These are phyloP conservation scores for Caenorhabditis doughertyi DNA, from an alignment of 2,888 invertebrate genomes.

Conservation along the genomic window DNA sequence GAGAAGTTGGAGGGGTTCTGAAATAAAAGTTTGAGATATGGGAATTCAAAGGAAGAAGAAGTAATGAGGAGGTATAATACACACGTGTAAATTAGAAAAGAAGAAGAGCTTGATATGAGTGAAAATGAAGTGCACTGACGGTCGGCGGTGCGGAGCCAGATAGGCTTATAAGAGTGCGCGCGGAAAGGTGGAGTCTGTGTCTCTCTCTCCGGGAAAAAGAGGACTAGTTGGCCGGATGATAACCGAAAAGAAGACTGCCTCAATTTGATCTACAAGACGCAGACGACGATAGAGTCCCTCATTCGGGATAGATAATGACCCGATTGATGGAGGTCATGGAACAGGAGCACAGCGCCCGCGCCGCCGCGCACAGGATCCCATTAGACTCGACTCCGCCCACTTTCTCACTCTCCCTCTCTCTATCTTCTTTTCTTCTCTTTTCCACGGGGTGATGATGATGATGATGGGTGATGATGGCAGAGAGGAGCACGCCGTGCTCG, in stretches of 20 bases:
- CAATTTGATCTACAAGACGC: conserved; percentile 29
- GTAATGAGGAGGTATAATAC: neutral
- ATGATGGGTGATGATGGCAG: conserved; percentile 41
- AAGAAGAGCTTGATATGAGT: neutral
- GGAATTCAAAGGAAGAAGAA: too few relatives aligned
- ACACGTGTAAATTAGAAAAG: conserved; percentile 21
- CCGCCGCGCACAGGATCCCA: conserved; percentile 24
- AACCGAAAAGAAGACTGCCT: conserved; percentile 25
- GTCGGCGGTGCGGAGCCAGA: conserved; percentile 55
- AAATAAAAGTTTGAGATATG: too few relatives aligned
- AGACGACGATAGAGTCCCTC: conserved; percentile 32
- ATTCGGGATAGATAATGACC: conserved; percentile 38
- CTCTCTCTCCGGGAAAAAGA: conserved; percentile 3
- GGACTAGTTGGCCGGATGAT: conserved; percentile 51
- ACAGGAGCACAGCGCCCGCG: conserved; percentile 47
- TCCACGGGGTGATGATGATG: conserved; percentile 15
- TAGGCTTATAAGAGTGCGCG: conserved; percentile 67
- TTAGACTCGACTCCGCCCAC: conserved; percentile 28
- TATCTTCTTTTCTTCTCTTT: neutral
- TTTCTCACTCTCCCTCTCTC: neutral
- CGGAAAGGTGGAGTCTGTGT: conserved; percentile 62
- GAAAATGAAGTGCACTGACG: conserved; percentile 46
- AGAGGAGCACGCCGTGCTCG: conserved; percentile 28
- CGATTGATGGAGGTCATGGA: conserved; percentile 55
- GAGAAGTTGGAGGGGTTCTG: neutral